phyloP scores from a whole-genome alignment of 2,797 vertebrate species.

The Paedocypris micromegethes region DNA sequence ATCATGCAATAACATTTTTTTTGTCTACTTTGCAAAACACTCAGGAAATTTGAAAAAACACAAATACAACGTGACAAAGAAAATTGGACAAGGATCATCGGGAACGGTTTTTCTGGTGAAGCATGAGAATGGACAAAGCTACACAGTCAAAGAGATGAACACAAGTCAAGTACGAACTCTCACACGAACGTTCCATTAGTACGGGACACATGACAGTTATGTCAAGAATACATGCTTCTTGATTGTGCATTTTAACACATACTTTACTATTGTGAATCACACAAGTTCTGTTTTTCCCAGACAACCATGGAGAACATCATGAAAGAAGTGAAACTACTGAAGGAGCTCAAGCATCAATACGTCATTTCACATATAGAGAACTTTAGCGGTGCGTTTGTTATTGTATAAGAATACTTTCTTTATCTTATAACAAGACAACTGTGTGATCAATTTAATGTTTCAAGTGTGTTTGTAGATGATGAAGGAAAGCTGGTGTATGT shows the following conservation, averaged over 20 bases:
- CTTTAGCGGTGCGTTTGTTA: neutral
- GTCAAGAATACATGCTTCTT: no score
- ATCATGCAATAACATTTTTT: no score
- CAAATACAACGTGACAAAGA: neutral
- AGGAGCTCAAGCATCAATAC: no score
- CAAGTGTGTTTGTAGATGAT: neutral
- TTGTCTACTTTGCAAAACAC: no score
- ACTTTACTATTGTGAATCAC: no score
- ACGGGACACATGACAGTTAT: no score
- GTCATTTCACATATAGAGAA: no score
- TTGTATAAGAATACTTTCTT: neutral
- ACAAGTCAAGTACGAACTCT: neutral
- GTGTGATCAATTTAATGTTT: neutral
- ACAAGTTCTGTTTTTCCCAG: no score
- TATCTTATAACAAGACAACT: neutral
- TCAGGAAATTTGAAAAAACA: neutral
- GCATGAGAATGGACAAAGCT: neutral
- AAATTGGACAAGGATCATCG: neutral
- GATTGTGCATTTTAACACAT: no score
- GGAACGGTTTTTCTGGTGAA: neutral
- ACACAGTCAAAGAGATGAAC: neutral
- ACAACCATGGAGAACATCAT: no score
- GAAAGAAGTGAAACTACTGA: no score
- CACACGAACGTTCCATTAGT: no score
- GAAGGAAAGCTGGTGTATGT: neutral